These are phyloP conservation scores for Pollicipes pollicipes DNA, from an alignment of 1,140 invertebrate genomes.

Conservation along the genomic window DNA sequence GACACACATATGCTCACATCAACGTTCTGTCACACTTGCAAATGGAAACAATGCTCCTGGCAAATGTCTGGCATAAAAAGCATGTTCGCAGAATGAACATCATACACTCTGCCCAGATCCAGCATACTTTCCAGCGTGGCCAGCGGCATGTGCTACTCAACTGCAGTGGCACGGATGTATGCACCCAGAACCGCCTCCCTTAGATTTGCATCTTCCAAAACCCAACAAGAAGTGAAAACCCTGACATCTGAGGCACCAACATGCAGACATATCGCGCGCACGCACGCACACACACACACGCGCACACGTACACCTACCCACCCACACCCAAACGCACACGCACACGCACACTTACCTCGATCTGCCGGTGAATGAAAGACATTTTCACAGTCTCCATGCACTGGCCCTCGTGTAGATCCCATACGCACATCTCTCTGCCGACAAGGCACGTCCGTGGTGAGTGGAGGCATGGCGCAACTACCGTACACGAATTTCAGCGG, in stretches of 20 bases:
- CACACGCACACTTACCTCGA: slow-evolving; percentile 42
- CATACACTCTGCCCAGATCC: no score
- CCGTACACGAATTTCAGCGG: no score
- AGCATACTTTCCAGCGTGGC: no score
- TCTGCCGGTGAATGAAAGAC: slow-evolving; percentile 77
- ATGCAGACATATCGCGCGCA: slow-evolving; percentile 9
- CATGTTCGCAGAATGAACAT: no score
- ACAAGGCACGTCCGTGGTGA: no score
- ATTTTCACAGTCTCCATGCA: slow-evolving; percentile 81
- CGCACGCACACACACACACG: neutral
- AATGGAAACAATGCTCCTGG: no score
- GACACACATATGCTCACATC: no score
- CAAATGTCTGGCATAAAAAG: no score
- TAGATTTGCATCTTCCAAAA: neutral
- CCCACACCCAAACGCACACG: neutral
- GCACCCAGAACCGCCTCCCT: neutral
- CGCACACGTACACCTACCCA: neutral
- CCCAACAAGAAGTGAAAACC: neutral
- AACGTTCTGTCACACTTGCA: no score
- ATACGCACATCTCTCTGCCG: slow-evolving; percentile 85
- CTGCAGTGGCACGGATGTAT: no score
- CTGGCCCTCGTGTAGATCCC: slow-evolving; percentile 91
- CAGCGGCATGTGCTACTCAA: no score
- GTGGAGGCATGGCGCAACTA: no score
- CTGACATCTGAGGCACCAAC: slow-evolving; percentile 13